phyloP scores from a whole-genome alignment of 92 coral and sea anemone genomes.

The Porites cylindrica region DNA sequence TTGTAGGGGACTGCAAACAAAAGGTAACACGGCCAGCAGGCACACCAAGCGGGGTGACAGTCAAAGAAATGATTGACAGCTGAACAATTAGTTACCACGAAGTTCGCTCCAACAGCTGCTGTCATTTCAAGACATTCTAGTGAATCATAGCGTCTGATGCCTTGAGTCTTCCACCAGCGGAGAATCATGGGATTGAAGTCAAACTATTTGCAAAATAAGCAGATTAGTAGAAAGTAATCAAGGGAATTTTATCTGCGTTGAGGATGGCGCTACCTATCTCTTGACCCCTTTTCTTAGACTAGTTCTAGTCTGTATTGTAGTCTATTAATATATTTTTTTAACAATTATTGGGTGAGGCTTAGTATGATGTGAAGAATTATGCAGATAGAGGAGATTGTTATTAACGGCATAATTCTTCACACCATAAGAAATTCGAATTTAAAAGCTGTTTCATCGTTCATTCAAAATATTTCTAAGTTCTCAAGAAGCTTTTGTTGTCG shows the following conservation, averaged over 20 bases:
- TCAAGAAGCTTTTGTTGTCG: too few species aligned
- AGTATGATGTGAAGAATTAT: too few species aligned
- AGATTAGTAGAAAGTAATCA: neutral
- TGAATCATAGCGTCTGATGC: slow-evolving; percentile 84
- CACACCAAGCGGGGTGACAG: slow-evolving; percentile 90
- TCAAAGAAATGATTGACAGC: slow-evolving; percentile 86
- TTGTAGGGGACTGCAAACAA: slow-evolving; percentile 88
- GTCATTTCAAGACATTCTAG: slow-evolving; percentile 87
- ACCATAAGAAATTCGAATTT: too few species aligned
- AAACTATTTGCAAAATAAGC: slow-evolving; percentile 59
- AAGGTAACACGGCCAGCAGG: slow-evolving; percentile 91
- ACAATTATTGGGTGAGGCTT: too few species aligned
- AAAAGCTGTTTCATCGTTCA: too few species aligned
- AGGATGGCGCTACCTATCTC: too few species aligned
- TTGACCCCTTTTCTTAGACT: neutral
- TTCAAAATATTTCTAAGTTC: too few species aligned
- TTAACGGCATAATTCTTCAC: too few species aligned
- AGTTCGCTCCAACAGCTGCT: slow-evolving; percentile 80
- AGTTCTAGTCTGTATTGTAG: too few species aligned
- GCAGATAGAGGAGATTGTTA: too few species aligned
- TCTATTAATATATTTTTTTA: too few species aligned
- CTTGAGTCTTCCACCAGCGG: slow-evolving; percentile 94
- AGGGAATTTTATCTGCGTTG: neutral
- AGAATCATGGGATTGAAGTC: slow-evolving; percentile 85
- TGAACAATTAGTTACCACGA: slow-evolving; percentile 75